Evolutionary conservation across 2,797 vertebrate species (phyloP).

Genomic region (Enteromius viviparus): DNA sequence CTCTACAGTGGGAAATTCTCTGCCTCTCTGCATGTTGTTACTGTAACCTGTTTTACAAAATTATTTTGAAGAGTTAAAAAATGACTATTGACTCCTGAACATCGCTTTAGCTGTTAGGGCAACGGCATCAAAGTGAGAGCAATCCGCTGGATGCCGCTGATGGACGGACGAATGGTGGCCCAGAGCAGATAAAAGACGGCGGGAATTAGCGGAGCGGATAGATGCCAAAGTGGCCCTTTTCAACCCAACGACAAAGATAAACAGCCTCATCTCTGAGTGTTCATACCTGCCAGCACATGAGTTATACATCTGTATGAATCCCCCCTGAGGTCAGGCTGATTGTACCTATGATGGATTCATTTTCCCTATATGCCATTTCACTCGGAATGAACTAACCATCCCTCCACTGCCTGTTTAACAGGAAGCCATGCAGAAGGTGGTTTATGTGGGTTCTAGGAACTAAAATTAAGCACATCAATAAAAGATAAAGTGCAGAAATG

Average conservation of each 20-base stretch:
- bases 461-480: constrained; percentile 47
- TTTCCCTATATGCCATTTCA: constrained; percentile 54
- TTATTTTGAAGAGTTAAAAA: background rate
- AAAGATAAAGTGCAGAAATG: constrained; percentile 41
- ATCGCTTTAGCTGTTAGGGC: constrained; percentile 23
- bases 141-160: constrained; percentile 32
- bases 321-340: constrained; percentile 49
- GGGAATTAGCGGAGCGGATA: constrained; percentile 41
- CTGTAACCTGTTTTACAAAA: background rate
- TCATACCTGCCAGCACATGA: constrained; percentile 52
- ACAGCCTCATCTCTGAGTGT: constrained; percentile 52
- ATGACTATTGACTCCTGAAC: constrained; percentile 1
- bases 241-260: constrained; percentile 47
- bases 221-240: constrained; percentile 45
- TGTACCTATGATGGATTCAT: constrained; percentile 51
- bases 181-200: constrained; percentile 39
- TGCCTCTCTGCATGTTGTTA: background rate
- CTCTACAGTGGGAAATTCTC: background rate
- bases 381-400: constrained; percentile 64
- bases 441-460: constrained; percentile 46
- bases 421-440: constrained; percentile 49
- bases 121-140: constrained; percentile 29
- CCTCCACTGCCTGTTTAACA: constrained; percentile 67
- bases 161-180: constrained; percentile 37
- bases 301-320: constrained; percentile 54